Base-by-base conservation (phyloP, 2,113 vertebrate genomes). In the Labeo rohita region DNA sequence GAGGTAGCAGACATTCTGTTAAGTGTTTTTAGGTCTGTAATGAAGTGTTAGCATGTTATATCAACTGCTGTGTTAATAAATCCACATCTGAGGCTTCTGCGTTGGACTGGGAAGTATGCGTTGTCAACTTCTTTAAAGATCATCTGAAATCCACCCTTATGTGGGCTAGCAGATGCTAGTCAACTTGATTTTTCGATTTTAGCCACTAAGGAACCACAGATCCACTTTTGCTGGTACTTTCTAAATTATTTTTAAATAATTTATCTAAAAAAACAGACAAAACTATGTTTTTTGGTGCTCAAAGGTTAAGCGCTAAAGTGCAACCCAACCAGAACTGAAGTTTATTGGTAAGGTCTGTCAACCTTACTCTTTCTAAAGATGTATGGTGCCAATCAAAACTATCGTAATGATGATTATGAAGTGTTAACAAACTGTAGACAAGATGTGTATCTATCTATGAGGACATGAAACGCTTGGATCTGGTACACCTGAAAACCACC, bases 291-390 rank as follows among this genome's bases (percentile, higher is more conserved):
- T 91, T 89, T 88, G 85, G 77, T 87, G 89, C 77, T 84, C 54
- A 36, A 86, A 45, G 61, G 68, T 52, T 89, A 87, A 87, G 84
- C 84, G 54, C 85, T 91, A 90, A 92, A 91, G 91, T 91, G 90
- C 89, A 13, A 21, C 86, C 87, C 75, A 45, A 84, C 4, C 52
- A 73, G 39, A 80, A 84, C 50, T 28, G 56, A 70, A 18, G 10
- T 45, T 2, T 16, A 18, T 68, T 79, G 39, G 50, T 65, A 39
- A 52, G 85, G 76, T 87, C 36, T 52, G 36, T 50, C 36, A n/a
- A 34, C 6, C 39, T 39, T 39, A 56, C 8, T 68, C 2, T 47
- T 75, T 1, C 77, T 76, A 3, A 63, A 54, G 16, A 4, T 74
- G 72, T 74, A 13, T 47, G 9, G 13, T 61, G 15, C 1, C 8